Conservation (phyloP, 2,888 invertebrate species). For the Exephanes ischioxanthus region DNA sequence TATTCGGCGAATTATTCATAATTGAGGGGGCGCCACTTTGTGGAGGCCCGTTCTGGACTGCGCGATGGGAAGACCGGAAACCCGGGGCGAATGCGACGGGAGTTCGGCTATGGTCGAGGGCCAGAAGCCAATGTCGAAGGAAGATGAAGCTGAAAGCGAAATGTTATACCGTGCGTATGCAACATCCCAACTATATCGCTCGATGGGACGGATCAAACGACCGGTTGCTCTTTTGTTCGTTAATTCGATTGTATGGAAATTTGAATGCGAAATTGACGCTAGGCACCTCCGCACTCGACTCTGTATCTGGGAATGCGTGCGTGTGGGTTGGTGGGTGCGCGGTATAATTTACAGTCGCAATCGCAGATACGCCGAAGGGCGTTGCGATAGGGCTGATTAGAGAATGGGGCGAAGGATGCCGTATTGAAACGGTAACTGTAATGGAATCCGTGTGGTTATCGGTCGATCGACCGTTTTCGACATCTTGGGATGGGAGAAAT, state of each 20-base stretch:
- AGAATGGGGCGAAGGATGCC: slow-evolving; percentile 41
- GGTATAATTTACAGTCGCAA: slow-evolving; percentile 37
- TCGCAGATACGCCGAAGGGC: slow-evolving; percentile 58
- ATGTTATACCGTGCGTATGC: slow-evolving; percentile 4
- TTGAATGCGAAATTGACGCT: slow-evolving; percentile 82
- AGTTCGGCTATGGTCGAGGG: slow-evolving; percentile 6
- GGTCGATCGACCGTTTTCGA: not conserved
- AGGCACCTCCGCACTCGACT: slow-evolving; percentile 51
- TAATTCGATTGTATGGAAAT: slow-evolving; percentile 83
- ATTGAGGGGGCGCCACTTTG: slow-evolving; percentile 78
- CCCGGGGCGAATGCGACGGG: slow-evolving; percentile 24
- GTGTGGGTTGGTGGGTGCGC: not conserved
- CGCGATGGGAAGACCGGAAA: slow-evolving; percentile 66
- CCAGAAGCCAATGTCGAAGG: slow-evolving; percentile 1
- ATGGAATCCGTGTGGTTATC: not conserved
- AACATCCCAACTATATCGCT: slow-evolving; percentile 58
- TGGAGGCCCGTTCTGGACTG: slow-evolving; percentile 59
- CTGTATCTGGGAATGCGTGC: not conserved
- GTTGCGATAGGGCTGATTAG: slow-evolving; percentile 57
- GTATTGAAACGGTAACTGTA: slow-evolving; percentile 8
- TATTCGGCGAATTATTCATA: slow-evolving; percentile 81
- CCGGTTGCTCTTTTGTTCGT: slow-evolving; percentile 80
- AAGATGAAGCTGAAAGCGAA: slow-evolving; percentile 21
- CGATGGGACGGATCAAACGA: slow-evolving; percentile 81
- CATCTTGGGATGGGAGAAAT: not conserved